Conservation (phyloP, 2,888 invertebrate species). For the Rosalia funebris region DNA sequence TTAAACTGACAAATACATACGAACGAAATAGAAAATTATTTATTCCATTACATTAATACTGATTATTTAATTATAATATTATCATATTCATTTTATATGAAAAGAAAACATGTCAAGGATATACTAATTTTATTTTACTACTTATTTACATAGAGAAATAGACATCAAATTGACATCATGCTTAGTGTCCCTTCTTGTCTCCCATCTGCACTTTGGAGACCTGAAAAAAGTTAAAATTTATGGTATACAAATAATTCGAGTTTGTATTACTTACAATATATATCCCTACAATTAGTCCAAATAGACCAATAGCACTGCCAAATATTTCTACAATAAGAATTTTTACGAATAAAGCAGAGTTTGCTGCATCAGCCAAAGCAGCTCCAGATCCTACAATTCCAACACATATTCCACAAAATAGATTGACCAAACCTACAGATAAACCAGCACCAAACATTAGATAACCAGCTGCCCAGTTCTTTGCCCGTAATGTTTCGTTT, state of each 20-base stretch:
- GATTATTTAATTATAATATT: no score
- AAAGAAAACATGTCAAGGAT: no score
- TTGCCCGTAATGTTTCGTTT: conserved; percentile 63
- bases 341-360: conserved; percentile 94
- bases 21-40: no score
- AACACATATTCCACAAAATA: conserved; percentile 95
- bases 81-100: no score
- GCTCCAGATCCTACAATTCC: conserved; percentile 98
- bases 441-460: conserved; percentile 96
- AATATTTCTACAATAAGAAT: conserved; percentile 99
- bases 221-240: conserved; percentile 14
- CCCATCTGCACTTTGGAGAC: conserved; percentile 40
- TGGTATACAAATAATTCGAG: not conserved
- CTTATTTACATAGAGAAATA: no score
- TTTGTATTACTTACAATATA: not conserved
- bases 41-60: no score
- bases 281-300: conserved; percentile 97
- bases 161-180: not conserved
- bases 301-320: conserved; percentile 97
- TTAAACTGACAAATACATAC: no score
- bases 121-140: no score
- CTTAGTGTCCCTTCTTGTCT: conserved; percentile 34
- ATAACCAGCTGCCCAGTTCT: conserved; percentile 87
- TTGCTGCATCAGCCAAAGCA: conserved; percentile 96
- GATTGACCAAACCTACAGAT: conserved; percentile 94